phyloP scores from a whole-genome alignment of 2,113 vertebrate genomes.

The Myrmophylax atrothorax region DNA sequence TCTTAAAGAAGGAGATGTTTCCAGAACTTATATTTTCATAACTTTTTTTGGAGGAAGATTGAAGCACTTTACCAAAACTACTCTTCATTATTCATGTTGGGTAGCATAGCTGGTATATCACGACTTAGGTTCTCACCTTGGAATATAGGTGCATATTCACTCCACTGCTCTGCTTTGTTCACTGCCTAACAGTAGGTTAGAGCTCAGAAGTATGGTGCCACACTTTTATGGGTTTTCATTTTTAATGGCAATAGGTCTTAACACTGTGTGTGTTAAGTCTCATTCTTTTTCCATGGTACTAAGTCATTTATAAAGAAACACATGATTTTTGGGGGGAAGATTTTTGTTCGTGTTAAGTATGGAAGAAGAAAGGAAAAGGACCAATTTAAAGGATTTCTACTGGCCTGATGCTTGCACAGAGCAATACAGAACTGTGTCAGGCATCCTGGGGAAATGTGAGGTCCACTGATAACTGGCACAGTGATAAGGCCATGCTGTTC shows the following conservation, averaged over 20 bases:
- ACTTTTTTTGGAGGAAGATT: conserved; percentile 19
- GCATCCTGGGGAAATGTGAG: neutral
- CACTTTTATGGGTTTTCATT: neutral
- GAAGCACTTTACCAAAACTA: conserved; percentile 70
- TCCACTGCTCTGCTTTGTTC: neutral
- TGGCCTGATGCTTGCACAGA: neutral
- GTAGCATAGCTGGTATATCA: neutral
- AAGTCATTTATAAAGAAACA: neutral
- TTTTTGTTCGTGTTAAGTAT: neutral
- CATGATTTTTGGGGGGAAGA: rapidly evolving
- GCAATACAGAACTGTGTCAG: neutral
- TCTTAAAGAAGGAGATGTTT: conserved; percentile 66
- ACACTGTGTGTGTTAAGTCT: neutral
- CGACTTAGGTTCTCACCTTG: neutral
- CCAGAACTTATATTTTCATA: conserved; percentile 60
- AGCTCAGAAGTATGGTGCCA: neutral
- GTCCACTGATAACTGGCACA: neutral
- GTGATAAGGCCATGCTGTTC: neutral
- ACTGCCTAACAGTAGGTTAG: neutral
- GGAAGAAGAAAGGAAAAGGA: neutral
- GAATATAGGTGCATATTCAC: neutral
- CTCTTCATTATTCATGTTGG: conserved; percentile 17
- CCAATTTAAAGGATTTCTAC: neutral
- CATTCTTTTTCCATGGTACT: neutral
- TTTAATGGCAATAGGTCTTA: conserved; percentile 30